Base-by-base conservation (phyloP, 2,113 vertebrate genomes). In the Columba janthina region DNA sequence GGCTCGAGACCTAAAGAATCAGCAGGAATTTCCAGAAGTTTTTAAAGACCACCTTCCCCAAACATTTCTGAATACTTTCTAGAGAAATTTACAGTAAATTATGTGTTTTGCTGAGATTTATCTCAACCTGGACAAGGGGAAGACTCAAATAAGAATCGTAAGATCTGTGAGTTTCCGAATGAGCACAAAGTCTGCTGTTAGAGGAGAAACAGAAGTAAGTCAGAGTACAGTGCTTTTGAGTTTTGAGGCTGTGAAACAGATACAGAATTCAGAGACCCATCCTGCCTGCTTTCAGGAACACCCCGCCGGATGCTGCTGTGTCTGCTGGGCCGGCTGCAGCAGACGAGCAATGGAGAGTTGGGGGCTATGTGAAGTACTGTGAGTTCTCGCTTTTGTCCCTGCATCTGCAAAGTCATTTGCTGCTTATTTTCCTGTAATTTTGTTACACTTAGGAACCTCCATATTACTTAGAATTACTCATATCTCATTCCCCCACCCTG, bases 181-280 rank as follows among this genome's bases (percentile, higher is more conserved):
- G 77, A 88, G 15, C 42, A 90, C 87, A 93, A 94, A 93, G 74
- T 83, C 61, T 25, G 24, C 24, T 65, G 34, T 54, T 51, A 50
- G 62, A 75, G 36, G 40, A 57, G 61, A 95, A 89, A 94, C 20
- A 92, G 87, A 69, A 76, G 46, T 78, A 80, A 95, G 42, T 70
- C 60, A 36, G 56, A 31, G 32, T 40, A 54, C 20, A 86, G 75
- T 61, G 42, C 40, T 93, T 88, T 90, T 72, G 67, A 15, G 60
- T 90, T 91, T 77, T 90, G 77, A 81, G 50, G 21, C 82, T 89
- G 71, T 81, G 83, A 74, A 82, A 80, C 40, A 92, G 70, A 34
- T 20, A 46, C 32, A 61, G 53, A 89, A 93, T 89, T 90, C 62
- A 66, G 85, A 85, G 36, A 73, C 78, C 12, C 46, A 36, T 90